Evolutionary conservation across 2,797 vertebrate species (phyloP).

Genomic region (Siniperca obscura): DNA sequence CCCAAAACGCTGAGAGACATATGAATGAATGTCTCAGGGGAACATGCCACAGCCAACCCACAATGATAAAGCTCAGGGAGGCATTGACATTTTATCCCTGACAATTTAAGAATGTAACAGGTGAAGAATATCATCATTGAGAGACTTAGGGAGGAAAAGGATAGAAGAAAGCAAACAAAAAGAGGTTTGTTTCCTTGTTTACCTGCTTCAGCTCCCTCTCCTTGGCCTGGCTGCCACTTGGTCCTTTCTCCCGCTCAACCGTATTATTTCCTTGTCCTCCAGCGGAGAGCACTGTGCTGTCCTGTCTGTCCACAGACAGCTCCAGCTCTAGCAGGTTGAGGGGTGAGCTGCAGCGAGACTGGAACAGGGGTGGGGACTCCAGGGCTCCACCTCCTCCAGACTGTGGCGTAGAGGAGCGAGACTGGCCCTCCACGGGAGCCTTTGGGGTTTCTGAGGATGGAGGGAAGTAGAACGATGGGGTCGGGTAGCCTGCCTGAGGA

Average conservation of each 20-base stretch:
- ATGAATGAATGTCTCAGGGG: conserved; percentile 13
- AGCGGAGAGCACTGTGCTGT: conserved; percentile 61
- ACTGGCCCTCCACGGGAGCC: conserved; percentile 71
- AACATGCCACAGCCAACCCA: conserved; percentile 36
- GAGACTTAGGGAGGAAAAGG: conserved; percentile 1
- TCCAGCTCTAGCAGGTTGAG: conserved; percentile 95
- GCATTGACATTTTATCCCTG: conserved; percentile 15
- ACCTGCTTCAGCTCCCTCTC: conserved; percentile 81
- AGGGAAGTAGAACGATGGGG: conserved; percentile 78
- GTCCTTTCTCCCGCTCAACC: conserved; percentile 65
- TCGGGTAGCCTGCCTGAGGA: conserved; percentile 68
- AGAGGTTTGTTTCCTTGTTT: conserved; percentile 51
- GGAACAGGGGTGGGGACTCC: conserved; percentile 88
- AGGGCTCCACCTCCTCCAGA: conserved; percentile 79
- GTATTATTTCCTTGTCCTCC: conserved; percentile 70
- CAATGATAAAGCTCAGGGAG: conserved; percentile 20
- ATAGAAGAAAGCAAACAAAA: background rate
- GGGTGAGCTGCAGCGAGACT: conserved; percentile 95
- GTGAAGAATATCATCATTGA: conserved; percentile 6
- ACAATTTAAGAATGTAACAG: conserved; percentile 17
- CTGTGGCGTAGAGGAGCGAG: conserved; percentile 86
- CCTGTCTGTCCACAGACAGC: conserved; percentile 83
- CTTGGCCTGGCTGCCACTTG: conserved; percentile 63
- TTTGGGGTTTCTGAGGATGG: conserved; percentile 77
- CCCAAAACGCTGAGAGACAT: conserved; percentile 28